phyloP scores from a whole-genome alignment of 2,888 invertebrate genomes.

The Hemaris fuciformis region DNA sequence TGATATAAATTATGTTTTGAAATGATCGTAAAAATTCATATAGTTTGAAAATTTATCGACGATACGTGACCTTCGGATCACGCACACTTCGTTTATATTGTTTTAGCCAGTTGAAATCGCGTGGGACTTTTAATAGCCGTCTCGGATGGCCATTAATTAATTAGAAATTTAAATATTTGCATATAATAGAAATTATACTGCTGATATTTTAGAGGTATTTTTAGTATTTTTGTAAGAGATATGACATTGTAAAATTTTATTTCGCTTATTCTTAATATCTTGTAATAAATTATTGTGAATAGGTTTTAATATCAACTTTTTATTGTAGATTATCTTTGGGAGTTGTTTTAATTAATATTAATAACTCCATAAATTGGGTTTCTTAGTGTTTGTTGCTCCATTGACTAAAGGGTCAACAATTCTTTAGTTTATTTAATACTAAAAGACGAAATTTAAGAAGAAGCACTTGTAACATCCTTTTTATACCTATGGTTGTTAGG shows the following conservation, averaged over 20 bases:
- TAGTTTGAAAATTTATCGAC: neutral
- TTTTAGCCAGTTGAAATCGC: neutral
- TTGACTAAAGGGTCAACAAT: no score
- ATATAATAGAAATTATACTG: neutral
- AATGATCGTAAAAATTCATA: conserved; percentile 2
- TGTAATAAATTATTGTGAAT: neutral
- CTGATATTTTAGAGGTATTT: neutral
- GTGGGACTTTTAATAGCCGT: neutral
- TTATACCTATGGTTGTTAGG: no score
- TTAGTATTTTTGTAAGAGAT: neutral
- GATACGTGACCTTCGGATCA: neutral
- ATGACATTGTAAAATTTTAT: neutral
- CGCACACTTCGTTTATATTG: neutral
- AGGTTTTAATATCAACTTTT: no score
- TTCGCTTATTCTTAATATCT: no score
- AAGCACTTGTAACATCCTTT: no score
- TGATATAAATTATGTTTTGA: neutral
- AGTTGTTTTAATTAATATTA: no score
- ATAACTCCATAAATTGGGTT: no score
- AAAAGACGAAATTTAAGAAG: no score
- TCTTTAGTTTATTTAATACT: no score
- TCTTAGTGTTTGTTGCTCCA: no score
- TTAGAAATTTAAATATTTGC: neutral
- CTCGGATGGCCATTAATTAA: neutral
- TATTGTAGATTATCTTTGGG: no score